These are phyloP conservation scores for Brachyhypopomus gauderio DNA, from an alignment of 2,113 vertebrate genomes.

Conservation along the genomic window DNA sequence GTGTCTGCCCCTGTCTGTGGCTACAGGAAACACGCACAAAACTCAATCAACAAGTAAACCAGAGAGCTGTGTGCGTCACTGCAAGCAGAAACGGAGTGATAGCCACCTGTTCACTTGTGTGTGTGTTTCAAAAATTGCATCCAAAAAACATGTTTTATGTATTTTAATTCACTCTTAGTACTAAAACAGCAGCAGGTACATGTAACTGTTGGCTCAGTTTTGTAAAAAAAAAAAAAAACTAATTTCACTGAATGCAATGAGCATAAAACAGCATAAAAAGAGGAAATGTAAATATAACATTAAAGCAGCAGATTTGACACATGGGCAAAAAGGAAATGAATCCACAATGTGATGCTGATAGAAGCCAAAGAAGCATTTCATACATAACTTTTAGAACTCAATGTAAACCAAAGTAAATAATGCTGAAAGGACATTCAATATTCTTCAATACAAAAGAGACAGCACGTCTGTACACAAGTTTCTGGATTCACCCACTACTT, in stretches of 20 bases:
- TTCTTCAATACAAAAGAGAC: not conserved
- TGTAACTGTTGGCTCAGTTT: slow-evolving; percentile 17
- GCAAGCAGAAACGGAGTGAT: not conserved
- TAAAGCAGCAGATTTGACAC: not conserved
- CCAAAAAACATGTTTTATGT: not conserved
- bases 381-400: not conserved
- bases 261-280: not conserved
- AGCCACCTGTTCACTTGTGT: not conserved
- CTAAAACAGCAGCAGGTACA: slow-evolving; percentile 33
- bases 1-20: slow-evolving; percentile 11
- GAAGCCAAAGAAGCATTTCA: not conserved
- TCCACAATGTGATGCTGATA: not conserved
- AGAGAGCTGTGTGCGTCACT: not conserved
- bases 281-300: not conserved
- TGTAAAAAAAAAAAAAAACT: not conserved
- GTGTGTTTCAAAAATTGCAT: not conserved
- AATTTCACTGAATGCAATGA: not conserved
- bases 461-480: not conserved
- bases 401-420: not conserved
- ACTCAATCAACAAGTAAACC: slow-evolving; percentile 28
- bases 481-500: no score
- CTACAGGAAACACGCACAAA: slow-evolving; percentile 31
- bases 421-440: slow-evolving; percentile 20
- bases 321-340: not conserved
- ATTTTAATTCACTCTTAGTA: slow-evolving; percentile 30